Conservation (phyloP, 2,113 vertebrate genomes). For the Pterophyllum scalare region DNA sequence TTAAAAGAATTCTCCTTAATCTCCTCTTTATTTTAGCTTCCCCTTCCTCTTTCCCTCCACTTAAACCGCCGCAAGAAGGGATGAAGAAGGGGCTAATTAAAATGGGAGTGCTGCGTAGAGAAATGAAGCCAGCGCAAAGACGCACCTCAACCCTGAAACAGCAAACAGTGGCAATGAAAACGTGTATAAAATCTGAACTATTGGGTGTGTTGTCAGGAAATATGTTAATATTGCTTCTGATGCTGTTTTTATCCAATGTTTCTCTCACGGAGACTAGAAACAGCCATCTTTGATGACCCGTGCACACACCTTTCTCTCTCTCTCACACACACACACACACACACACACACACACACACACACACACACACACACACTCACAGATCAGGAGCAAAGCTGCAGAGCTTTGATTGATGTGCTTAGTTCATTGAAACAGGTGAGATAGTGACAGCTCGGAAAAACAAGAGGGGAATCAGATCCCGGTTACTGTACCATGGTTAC, state of each 20-base stretch:
- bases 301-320: background rate
- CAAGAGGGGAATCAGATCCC: slow-evolving; percentile 25
- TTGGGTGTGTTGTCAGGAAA: background rate
- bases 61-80: slow-evolving; percentile 15
- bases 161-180: slow-evolving; percentile 8
- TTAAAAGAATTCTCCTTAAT: slow-evolving; percentile 23
- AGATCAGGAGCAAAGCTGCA: slow-evolving; percentile 8
- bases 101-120: slow-evolving; percentile 48
- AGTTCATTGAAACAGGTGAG: slow-evolving; percentile 30
- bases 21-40: slow-evolving; percentile 19
- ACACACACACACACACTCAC: background rate
- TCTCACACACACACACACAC: background rate
- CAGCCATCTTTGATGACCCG: slow-evolving; percentile 13
- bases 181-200: slow-evolving; percentile 1
- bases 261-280: background rate
- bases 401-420: slow-evolving; percentile 33
- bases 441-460: slow-evolving; percentile 26
- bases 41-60: slow-evolving; percentile 4
- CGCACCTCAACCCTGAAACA: background rate
- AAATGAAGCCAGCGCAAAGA: slow-evolving; percentile 41
- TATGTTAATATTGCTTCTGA: background rate
- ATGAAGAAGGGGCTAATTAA: slow-evolving; percentile 66
- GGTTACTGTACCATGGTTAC: slow-evolving; percentile 28
- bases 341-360: background rate
- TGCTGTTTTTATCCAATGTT: background rate